These are phyloP conservation scores for Emmelina monodactyla DNA, from an alignment of 2,888 invertebrate genomes.

Conservation along the genomic window DNA sequence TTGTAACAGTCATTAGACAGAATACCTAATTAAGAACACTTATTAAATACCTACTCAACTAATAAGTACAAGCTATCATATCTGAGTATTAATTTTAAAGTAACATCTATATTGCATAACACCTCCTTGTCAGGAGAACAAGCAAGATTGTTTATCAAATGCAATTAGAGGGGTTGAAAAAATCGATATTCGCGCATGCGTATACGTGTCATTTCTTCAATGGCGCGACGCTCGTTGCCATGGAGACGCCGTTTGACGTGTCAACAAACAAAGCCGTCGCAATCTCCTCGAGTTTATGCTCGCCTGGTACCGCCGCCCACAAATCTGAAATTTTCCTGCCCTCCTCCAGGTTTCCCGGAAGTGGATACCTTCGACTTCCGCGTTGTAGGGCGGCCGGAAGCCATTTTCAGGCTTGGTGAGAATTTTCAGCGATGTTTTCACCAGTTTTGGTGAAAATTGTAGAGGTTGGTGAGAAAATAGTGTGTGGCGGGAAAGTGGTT, in stretches of 20 bases:
- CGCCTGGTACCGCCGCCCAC: slow-evolving; percentile 57
- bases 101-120: no score
- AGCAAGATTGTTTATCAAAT: no score
- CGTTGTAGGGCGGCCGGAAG: slow-evolving; percentile 39
- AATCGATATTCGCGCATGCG: slow-evolving; percentile 45
- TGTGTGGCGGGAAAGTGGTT: no score
- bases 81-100: no score
- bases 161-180: slow-evolving; percentile 17
- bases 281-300: slow-evolving; percentile 23
- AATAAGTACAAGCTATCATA: no score
- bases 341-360: slow-evolving; percentile 45
- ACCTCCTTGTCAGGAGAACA: no score
- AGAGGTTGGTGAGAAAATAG: no score
- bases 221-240: not conserved
- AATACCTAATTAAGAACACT: no score
- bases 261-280: slow-evolving; percentile 8
- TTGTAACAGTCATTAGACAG: no score
- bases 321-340: slow-evolving; percentile 59
- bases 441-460: slow-evolving; percentile 5
- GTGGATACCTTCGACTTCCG: slow-evolving; percentile 39
- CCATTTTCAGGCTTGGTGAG: slow-evolving; percentile 12
- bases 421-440: slow-evolving; percentile 3
- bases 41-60: no score
- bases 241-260: not conserved
- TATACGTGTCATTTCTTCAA: slow-evolving; percentile 7